Conservation (phyloP, 2,797 vertebrate genomes). For the Enteromius thamalakanensis region DNA sequence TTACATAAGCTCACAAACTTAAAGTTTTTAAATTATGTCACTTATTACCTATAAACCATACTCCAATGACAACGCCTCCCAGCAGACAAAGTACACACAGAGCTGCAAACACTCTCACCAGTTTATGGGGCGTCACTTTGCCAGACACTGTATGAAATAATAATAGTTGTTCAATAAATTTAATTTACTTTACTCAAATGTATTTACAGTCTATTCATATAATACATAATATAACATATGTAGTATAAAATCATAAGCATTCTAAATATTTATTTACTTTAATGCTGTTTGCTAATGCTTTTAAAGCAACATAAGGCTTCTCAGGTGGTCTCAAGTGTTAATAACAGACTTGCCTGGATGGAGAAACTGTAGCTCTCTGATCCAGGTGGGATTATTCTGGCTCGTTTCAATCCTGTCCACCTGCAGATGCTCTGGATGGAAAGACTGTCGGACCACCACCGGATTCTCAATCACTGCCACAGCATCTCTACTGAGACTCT, state of each 20-base stretch:
- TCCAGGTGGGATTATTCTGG: slow-evolving; percentile 66
- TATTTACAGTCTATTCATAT: too few relatives aligned
- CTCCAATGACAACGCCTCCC: slow-evolving; percentile 78
- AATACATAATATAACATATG: too few relatives aligned
- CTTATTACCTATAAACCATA: slow-evolving; percentile 83
- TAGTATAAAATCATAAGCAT: neutral
- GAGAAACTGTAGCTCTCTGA: slow-evolving; percentile 67
- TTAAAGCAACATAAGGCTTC: neutral
- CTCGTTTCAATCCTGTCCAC: slow-evolving; percentile 57
- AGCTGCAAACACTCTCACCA: slow-evolving; percentile 74
- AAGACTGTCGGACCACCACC: slow-evolving; percentile 64
- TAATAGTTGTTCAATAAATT: neutral
- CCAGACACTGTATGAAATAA: slow-evolving; percentile 62
- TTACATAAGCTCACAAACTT: slow-evolving; percentile 38
- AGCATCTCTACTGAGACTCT: slow-evolving; percentile 75
- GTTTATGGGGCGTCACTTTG: slow-evolving; percentile 71
- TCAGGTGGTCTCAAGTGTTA: neutral
- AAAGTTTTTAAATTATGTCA: slow-evolving; percentile 53
- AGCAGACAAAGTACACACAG: slow-evolving; percentile 78
- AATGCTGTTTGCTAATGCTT: neutral
- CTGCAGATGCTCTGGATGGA: slow-evolving; percentile 64
- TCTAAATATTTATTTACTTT: neutral
- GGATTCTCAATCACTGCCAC: slow-evolving; percentile 77
- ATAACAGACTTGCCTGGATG: slow-evolving; percentile 66
- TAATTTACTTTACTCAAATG: neutral